Conservation (phyloP, 2,888 invertebrate species). For the Acleris cristana region DNA sequence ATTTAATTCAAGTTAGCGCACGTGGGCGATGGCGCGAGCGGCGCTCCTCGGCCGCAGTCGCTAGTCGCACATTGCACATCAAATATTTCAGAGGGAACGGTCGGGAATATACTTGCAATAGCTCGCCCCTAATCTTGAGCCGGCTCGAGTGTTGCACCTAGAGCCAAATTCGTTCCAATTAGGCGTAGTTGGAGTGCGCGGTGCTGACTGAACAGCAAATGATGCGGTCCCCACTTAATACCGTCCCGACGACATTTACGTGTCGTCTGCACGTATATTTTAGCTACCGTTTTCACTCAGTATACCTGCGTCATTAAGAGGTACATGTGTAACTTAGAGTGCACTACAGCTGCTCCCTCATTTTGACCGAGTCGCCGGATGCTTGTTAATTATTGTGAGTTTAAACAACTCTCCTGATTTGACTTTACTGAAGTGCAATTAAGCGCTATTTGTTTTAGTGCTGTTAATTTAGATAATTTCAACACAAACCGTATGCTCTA, state of each 20-base stretch:
- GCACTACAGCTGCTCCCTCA: constrained; percentile 60
- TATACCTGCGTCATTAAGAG: constrained; percentile 76
- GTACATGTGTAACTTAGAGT: constrained; percentile 47
- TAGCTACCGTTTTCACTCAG: constrained; percentile 72
- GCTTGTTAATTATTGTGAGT: constrained; percentile 69
- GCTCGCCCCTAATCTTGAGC: constrained; percentile 81
- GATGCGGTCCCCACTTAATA: constrained; percentile 81
- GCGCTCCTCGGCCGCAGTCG: constrained; percentile 53
- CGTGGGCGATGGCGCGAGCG: constrained; percentile 62
- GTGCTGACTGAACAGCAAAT: constrained; percentile 81
- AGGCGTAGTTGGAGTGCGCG: constrained; percentile 81
- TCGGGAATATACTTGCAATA: constrained; percentile 75
- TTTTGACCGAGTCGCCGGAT: constrained; percentile 60
- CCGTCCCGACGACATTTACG: constrained; percentile 73
- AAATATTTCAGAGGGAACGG: constrained; percentile 78
- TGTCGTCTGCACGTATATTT: constrained; percentile 77
- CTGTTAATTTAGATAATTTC: too few relatives aligned
- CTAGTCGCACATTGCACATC: constrained; percentile 76
- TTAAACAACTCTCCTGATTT: constrained; percentile 51
- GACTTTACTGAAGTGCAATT: constrained; percentile 21
- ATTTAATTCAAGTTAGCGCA: constrained; percentile 79
- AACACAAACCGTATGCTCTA: too few relatives aligned
- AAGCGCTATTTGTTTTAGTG: background rate
- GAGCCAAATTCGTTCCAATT: constrained; percentile 84
- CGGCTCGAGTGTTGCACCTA: constrained; percentile 82